Conservation (phyloP, 2,888 invertebrate genomes). For the Tortricodes alternella region DNA sequence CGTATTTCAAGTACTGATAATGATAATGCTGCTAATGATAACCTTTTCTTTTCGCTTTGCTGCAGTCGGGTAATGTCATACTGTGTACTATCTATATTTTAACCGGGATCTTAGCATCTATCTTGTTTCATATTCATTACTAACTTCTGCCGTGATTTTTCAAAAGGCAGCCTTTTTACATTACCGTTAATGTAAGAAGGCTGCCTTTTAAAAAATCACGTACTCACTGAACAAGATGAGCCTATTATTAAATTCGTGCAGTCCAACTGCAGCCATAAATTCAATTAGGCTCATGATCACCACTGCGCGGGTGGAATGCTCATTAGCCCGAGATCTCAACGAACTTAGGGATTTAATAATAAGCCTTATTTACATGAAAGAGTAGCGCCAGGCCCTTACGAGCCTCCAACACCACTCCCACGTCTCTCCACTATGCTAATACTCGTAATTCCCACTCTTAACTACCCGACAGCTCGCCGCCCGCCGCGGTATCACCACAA, state of each 20-base stretch:
- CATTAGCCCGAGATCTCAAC: conserved; percentile 3
- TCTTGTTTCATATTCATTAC: no score
- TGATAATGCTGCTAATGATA: no score
- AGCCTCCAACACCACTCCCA: conserved; percentile 8
- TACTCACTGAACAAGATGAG: background rate
- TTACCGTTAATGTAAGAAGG: no score
- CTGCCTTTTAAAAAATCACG: no score
- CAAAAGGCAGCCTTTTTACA: no score
- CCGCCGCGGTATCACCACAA: background rate
- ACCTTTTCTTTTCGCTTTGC: no score
- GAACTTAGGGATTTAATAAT: background rate
- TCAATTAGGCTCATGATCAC: conserved; percentile 9
- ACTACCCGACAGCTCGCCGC: background rate
- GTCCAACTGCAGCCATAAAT: conserved; percentile 7
- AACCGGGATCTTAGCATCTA: no score
- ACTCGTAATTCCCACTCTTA: background rate
- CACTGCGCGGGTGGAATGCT: conserved; percentile 5
- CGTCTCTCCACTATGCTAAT: conserved; percentile 9
- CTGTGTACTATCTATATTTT: no score
- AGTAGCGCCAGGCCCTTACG: background rate
- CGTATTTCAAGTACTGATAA: no score
- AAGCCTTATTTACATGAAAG: background rate
- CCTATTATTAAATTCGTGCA: background rate
- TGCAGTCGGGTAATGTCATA: no score
- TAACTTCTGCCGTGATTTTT: no score